Base-by-base conservation (phyloP, 1,140 invertebrate species). In the Eufriesea mexicana region DNA sequence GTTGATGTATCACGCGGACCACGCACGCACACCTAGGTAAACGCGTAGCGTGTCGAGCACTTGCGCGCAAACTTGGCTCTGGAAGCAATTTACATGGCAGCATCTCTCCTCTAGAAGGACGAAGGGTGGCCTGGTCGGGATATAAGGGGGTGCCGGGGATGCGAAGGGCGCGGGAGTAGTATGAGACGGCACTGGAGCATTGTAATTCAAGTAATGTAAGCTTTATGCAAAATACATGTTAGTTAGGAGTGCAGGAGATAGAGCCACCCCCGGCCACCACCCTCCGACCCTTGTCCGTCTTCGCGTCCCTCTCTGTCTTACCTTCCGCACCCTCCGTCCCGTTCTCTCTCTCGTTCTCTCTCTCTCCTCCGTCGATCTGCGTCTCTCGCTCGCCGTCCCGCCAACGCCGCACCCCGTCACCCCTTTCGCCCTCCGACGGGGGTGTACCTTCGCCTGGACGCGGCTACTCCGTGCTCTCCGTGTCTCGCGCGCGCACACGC, bases 151-250 rank as follows among this genome's bases (percentile, higher is more conserved):
- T 18, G 61, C 12, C 54, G 47, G 57, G 49, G 75, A n/a, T 55
- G 68, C 20, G 78, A 71, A 67, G 64, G 68, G 64, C 23, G 42
- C 55, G 23, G 62, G 54, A 76, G 88, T 87, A 76, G 89, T 79
- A 91, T 86, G 91, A 91, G 90, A 90, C 90, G 89, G 87, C 85
- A 85, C 74, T 85, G 90, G 88, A 91, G 92, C 90, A 93, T 93
- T 93, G 93, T 93, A 93, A 93, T 93, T 93, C 93, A 93, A 93
- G 91, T 93, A 93, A 93, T 93, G 92, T 93, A 93, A 93, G 93
- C 92, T 93, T 93, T 93, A 93, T 93, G 93, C 93, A 93, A 93
- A 93, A 93, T 93, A 93, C 92, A 93, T 93, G 93, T 93, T 93
- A 93, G 92, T 93, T 93, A 93, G 92, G 89, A 93, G 91, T 92